Evolutionary conservation across 1,140 invertebrate genomes (phyloP), one percentile per base, ranked within the genome.

Genomic region (Achatina immaculata): DNA sequence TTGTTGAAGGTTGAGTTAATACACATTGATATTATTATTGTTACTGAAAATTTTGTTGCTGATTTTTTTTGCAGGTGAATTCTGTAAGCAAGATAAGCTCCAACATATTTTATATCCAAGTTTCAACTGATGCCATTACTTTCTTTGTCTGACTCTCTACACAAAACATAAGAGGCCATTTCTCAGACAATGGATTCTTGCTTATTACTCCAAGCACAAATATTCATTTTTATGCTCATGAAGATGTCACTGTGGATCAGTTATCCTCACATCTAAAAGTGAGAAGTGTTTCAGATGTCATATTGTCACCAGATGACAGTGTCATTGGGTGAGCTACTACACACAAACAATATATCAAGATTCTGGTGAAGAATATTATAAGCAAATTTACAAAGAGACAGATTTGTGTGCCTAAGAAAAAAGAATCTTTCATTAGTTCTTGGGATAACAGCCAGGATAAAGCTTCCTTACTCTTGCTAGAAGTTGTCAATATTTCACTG

Each of bases 141-240:
- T n/a, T 78, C 9, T 78, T 42, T 68, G 76, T 78, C 1, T 78
- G 76, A 42, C n/a, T 78, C 1, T 68, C 76, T 28, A 6, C 51
- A 1, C 62, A 62, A 14, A 36, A 36, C 11, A 34, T 78, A 34
- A 24, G 3, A 7, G 76, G 76, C 28, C 40, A 36, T 24, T 78
- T 78, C 36, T 78, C 76, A 4, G 65, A 68, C 31, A 78, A 78
- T 42, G 76, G 76, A 0, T 78, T 78, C 31, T 62, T 36, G 28
- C 24, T 78, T 24, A 24, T 68, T 36, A 36, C 65, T 19, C 31
- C 76, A 42, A 78, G 28, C 19, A 16, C 9, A 28, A 58, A 43
- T 16, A 62, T 78, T 62, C n/a, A n/a, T 38, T 78, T 78, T n/a
- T 45, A 43, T 31, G 24, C 76, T 45, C 34, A 2, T 31, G 28